Conservation (phyloP, 2,888 invertebrate species). For the Odontocolon sp. region DNA sequence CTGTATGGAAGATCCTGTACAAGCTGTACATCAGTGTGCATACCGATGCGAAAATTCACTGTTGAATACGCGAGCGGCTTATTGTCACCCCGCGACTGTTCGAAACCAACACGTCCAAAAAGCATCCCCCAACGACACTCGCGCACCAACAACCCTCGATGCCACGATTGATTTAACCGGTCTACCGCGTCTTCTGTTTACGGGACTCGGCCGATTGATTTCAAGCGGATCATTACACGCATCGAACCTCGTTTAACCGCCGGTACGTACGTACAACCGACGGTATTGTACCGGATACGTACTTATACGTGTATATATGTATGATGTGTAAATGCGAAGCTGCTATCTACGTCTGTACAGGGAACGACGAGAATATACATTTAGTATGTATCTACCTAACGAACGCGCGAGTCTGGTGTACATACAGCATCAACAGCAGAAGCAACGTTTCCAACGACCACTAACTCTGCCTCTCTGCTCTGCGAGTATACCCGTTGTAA, state of each 20-base stretch:
- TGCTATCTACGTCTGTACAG: slow-evolving; percentile 33
- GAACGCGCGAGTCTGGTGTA: slow-evolving; percentile 43
- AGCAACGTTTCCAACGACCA: slow-evolving; percentile 41
- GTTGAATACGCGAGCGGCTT: slow-evolving; percentile 7
- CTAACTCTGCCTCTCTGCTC: slow-evolving; percentile 5
- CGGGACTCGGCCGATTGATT: slow-evolving; percentile 58
- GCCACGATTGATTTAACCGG: slow-evolving; percentile 57
- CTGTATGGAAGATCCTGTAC: too few relatives aligned
- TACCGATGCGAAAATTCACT: not conserved
- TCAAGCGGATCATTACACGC: slow-evolving; percentile 60
- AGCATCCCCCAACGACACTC: not conserved
- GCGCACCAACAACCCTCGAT: too few relatives aligned
- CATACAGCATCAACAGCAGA: slow-evolving; percentile 28
- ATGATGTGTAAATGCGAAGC: not conserved
- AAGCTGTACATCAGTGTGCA: too few relatives aligned
- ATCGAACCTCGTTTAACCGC: slow-evolving; percentile 43
- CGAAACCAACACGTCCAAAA: not conserved
- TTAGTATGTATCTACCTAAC: slow-evolving; percentile 51
- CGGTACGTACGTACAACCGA: not conserved
- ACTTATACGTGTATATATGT: not conserved
- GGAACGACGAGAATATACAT: slow-evolving; percentile 12
- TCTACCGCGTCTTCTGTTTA: slow-evolving; percentile 60
- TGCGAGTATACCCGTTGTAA: not conserved
- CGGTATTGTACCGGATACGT: not conserved
- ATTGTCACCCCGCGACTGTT: slow-evolving; percentile 21